Evolutionary conservation across 2,888 invertebrate species (phyloP).

Genomic region (Chalcis sispes): DNA sequence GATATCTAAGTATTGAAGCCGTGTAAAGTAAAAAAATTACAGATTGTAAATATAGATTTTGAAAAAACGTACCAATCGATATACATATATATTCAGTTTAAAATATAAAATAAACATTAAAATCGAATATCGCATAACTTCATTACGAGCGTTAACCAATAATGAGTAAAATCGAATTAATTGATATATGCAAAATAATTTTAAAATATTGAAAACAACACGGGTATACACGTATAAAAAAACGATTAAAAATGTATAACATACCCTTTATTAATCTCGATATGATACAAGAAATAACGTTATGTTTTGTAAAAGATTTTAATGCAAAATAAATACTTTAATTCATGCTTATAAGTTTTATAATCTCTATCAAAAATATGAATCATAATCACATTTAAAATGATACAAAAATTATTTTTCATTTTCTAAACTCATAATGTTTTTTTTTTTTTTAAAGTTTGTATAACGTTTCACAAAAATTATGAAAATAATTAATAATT

Average conservation of each 20-base stretch:
- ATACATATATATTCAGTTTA: conserved; percentile 24
- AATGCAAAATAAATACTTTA: conserved; percentile 25
- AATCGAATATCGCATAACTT: conserved; percentile 35
- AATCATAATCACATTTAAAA: no score
- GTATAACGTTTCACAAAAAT: background rate
- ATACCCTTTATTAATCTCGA: conserved; percentile 5
- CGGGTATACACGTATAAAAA: conserved; percentile 30
- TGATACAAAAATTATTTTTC: background rate
- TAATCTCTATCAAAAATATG: no score
- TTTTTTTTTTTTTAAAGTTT: background rate
- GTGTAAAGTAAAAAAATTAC: conserved; percentile 30
- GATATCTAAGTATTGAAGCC: background rate
- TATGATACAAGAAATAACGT: conserved; percentile 15
- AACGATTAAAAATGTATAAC: conserved; percentile 30
- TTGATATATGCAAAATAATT: conserved; percentile 9
- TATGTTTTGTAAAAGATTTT: conserved; percentile 22
- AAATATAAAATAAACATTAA: conserved; percentile 24
- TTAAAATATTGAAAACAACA: conserved; percentile 16
- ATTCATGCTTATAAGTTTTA: background rate
- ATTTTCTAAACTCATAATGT: background rate
- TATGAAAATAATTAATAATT: background rate
- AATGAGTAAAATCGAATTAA: conserved; percentile 9
- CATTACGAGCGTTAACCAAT: conserved; percentile 17
- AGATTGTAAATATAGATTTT: conserved; percentile 42
- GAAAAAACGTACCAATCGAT: conserved; percentile 17